Base-by-base conservation (phyloP, 2,888 invertebrate species). In the Cataglyphis rosenhaueri region DNA sequence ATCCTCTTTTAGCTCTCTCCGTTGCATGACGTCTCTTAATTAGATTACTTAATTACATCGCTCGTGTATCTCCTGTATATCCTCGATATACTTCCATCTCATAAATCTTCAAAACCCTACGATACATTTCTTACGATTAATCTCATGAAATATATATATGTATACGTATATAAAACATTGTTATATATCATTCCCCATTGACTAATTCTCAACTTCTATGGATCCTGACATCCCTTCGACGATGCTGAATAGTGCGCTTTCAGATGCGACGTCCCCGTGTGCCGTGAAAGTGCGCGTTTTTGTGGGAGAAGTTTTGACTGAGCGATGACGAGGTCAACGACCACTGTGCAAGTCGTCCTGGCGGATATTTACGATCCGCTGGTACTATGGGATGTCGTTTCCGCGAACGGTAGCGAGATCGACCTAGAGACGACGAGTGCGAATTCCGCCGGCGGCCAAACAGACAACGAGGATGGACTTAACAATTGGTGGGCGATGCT, bases 401-500 rank as follows among this genome's bases (percentile, higher is more conserved):
- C 29, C 9, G n/a, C 86, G 52, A 83, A 78, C 32, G 70, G 73
- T 29, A 86, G 75, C 48, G 68, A 82, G n/a, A 84, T 87, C 62
- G 87, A 86, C 18, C 25, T 41, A 32, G 76, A 52, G 29, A 55
- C 82, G 41, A 64, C 82, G 0, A 78, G 48, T 12, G 12, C 61
- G 41, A 65, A 18, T 75, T 70, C 76, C 59, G 86, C 41, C 38
- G 71, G 4, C 3, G 18, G 10, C 10, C 32, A 18, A 21, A 35
- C 12, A 6, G 35, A 35, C 70, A 38, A 81, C 32, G 41, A 35
- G 32, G 70, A 44, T 25, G 86, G 81, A 3, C 82, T 92, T 65
- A 95, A 97, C 93, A 97, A 98, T 93, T 98, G 98, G 97, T 98
- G 98, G 97, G 97, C 97, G 0, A 95, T 98, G 83, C 95, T 97